phyloP scores from a whole-genome alignment of 2,113 vertebrate genomes.

The Choloepus hoffmanni region DNA sequence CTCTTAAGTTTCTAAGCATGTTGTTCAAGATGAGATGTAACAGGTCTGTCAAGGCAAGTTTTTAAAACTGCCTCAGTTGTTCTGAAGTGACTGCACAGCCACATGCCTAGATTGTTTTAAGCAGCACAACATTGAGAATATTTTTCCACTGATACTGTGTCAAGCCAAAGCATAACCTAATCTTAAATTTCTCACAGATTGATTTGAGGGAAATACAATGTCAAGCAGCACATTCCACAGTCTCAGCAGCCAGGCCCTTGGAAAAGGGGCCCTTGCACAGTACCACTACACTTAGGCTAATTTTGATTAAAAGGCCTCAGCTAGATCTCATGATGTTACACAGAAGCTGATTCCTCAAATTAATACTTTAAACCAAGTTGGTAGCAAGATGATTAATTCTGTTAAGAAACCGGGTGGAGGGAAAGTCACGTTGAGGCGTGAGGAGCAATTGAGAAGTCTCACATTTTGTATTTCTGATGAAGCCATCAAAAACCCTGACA shows the following conservation, averaged over 20 bases:
- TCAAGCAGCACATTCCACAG: not conserved
- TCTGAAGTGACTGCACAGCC: slow-evolving; percentile 73
- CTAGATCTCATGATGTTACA: slow-evolving; percentile 24
- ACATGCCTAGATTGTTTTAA: slow-evolving; percentile 65
- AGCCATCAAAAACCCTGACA: not conserved
- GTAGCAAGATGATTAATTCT: slow-evolving; percentile 26
- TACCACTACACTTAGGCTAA: not conserved
- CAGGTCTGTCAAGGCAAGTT: slow-evolving; percentile 73
- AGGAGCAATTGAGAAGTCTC: not conserved
- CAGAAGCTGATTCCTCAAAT: not conserved
- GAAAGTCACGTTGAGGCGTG: not conserved
- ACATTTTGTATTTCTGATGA: not conserved
- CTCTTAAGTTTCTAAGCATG: slow-evolving; percentile 61
- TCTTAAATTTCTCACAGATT: slow-evolving; percentile 63
- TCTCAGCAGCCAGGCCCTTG: not conserved
- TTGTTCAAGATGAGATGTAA: slow-evolving; percentile 67
- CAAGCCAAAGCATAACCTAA: slow-evolving; percentile 62
- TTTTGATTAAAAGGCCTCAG: slow-evolving; percentile 36
- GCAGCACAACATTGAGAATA: slow-evolving; percentile 35
- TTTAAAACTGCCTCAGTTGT: slow-evolving; percentile 59
- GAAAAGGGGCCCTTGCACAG: not conserved
- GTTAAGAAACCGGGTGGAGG: not conserved
- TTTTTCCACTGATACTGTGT: slow-evolving; percentile 46
- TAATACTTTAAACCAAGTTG: slow-evolving; percentile 43
- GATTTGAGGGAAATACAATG: slow-evolving; percentile 15